Conservation (phyloP, 1,140 invertebrate genomes). For the Ceratina calcarata region DNA sequence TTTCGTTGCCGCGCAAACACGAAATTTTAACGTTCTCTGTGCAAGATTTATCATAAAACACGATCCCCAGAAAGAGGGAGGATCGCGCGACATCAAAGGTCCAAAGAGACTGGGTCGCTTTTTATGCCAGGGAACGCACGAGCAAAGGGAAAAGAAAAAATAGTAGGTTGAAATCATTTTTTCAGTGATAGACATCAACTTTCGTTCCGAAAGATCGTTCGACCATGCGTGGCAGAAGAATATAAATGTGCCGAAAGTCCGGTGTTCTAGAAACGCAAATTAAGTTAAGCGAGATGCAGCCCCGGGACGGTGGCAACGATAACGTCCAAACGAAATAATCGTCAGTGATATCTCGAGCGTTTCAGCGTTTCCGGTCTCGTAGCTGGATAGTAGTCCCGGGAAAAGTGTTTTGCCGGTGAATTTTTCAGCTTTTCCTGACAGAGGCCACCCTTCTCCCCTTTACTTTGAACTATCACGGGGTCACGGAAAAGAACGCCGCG, state of each 20-base stretch:
- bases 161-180: constrained; percentile 4
- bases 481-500: constrained; percentile 42
- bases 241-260: neutral
- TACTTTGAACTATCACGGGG: constrained; percentile 49
- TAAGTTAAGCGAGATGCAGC: neutral
- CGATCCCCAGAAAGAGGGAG: neutral
- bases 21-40: neutral
- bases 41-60: constrained; percentile 18
- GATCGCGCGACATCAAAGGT: constrained; percentile 14
- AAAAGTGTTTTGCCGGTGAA: constrained; percentile 53
- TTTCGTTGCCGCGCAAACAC: neutral
- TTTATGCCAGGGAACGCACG: neutral
- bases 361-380: constrained; percentile 24
- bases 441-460: constrained; percentile 8
- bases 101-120: neutral
- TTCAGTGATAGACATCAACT: neutral
- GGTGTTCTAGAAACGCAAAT: neutral
- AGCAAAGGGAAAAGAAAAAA: neutral
- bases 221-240: neutral
- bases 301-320: neutral
- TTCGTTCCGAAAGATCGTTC: neutral
- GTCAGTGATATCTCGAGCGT: constrained; percentile 53
- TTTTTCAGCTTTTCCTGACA: constrained; percentile 43
- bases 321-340: constrained; percentile 48
- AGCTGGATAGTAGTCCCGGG: neutral